Evolutionary conservation across 2,888 invertebrate genomes (phyloP), one percentile per base, ranked within the genome.

Genomic region (Blomia tropicalis): DNA sequence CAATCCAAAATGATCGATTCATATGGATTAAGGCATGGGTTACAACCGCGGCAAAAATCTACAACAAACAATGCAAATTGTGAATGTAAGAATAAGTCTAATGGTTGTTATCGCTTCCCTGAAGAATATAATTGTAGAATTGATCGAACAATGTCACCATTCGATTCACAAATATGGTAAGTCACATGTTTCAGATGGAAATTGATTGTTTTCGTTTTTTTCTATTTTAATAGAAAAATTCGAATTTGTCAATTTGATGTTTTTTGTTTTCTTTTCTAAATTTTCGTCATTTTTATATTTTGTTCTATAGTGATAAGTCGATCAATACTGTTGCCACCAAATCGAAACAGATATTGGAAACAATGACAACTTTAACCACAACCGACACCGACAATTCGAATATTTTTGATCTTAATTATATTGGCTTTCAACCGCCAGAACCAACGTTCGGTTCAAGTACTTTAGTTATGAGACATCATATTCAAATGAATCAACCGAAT

Each of bases 261-360:
- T n/a, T n/a, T n/a, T n/a, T n/a, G 41, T n/a, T 41, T 41, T 41
- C 41, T 17, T 41, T 41, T 41, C 41, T 41, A 14, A n/a, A 41
- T 14, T 41, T n/a, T n/a, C n/a, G n/a, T n/a, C n/a, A n/a, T n/a
- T n/a, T n/a, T n/a, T n/a, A n/a, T n/a, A n/a, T n/a, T n/a, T n/a
- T n/a, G n/a, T n/a, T 41, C 27, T 47, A 27, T 56, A 61, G 61
- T 22, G 61, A 61, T 29, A 61, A 61, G 36, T 61, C 61, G 54
- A 61, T 53, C 14, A 61, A 25, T 31, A 61, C 61, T 56, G 14
- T 47, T 27, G 51, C 7, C 36, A 36, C 7, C 36, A 36, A 36
- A 36, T n/a, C 7, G 31, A 25, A 61, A 53, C 7, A 31, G 25
- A 31, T 19, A 17, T 11, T 51, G 17, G 23, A 47, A n/a, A 14